Evolutionary conservation across 2,888 invertebrate species (phyloP), one percentile per base, ranked within the genome.

Genomic region (Xylocampa areola): DNA sequence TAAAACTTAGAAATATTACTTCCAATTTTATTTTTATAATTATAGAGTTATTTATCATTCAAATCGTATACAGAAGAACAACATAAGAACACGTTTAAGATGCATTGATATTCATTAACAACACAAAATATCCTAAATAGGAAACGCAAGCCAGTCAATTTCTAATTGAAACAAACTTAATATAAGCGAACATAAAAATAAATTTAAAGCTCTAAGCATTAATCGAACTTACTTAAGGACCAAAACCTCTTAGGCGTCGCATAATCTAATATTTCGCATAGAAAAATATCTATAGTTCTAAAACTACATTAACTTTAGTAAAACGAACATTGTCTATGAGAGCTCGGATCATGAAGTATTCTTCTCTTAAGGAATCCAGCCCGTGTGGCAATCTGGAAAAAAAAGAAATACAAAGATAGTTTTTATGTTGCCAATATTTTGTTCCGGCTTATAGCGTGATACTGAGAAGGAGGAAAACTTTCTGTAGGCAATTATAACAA

Each of bases 241-340:
- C 75, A 79, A 83, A 88, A 89, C 89, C 89, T 83, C 89, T 89
- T 87, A 81, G 61, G 84, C 88, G 85, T 85, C 59, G 63, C 36
- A 59, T 69, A 66, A 60, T 76, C 79, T 82, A 83, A 73, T 68
- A 69, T 75, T 79, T 73, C 73, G 70, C 80, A 79, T 87, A 88
- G 78, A 90, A 91, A 90, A 88, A 90, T 91, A 89, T 77, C 81
- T 82, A 82, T 75, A 64, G 27, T 64, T 14, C 51, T 68, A 77
- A 69, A 78, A 81, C 80, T 81, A 83, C 70, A 62, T 77, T 82
- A 82, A 82, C 77, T 68, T 81, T 74, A 73, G 80, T 76, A 77
- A 65, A 65, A 77, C 80, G 75, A 82, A 80, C 68, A 76, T 72
- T 79, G 78, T 70, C 79, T 84, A 84, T 87, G 89, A 89, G 89